These are phyloP conservation scores for Mimumesa dahlbomi DNA, from an alignment of 2,888 invertebrate species.

Conservation along the genomic window DNA sequence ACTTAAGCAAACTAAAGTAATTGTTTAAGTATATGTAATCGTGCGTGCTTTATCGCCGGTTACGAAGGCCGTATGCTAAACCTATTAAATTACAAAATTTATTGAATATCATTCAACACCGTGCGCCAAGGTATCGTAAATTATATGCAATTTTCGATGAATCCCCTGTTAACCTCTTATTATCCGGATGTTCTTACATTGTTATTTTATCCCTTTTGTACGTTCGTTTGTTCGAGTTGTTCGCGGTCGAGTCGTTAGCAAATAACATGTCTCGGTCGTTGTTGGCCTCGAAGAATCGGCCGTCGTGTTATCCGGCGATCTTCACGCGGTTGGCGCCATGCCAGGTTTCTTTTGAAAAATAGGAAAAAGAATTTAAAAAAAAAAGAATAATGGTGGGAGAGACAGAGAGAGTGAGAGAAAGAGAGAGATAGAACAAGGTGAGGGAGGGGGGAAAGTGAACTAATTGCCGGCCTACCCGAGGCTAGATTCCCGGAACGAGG, in stretches of 20 bases:
- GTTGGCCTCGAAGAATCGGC: constrained; percentile 16
- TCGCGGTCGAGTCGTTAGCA: constrained; percentile 8
- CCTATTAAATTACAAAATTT: too few relatives aligned
- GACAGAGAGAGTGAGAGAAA: too few relatives aligned
- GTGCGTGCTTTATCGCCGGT: too few relatives aligned
- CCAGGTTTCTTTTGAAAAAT: constrained; percentile 29
- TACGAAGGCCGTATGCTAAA: too few relatives aligned
- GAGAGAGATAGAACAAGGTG: too few relatives aligned
- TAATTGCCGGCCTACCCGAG: constrained; percentile 53
- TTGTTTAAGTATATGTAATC: too few relatives aligned
- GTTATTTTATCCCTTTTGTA: not conserved
- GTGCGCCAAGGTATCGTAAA: not conserved
- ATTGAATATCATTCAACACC: too few relatives aligned
- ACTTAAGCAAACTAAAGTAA: too few relatives aligned
- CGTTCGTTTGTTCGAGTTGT: not conserved
- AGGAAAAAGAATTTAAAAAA: constrained; percentile 44
- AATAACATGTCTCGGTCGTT: constrained; percentile 3
- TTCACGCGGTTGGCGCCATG: constrained; percentile 74
- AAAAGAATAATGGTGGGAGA: not conserved
- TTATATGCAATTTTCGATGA: not conserved
- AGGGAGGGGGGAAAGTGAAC: constrained; percentile 37
- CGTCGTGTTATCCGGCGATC: constrained; percentile 68
- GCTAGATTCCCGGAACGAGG: constrained; percentile 58
- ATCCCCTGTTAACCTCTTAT: not conserved
- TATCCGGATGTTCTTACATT: too few relatives aligned